phyloP scores from a whole-genome alignment of 2,888 invertebrate genomes.

The Caenorhabditis doughertyi region DNA sequence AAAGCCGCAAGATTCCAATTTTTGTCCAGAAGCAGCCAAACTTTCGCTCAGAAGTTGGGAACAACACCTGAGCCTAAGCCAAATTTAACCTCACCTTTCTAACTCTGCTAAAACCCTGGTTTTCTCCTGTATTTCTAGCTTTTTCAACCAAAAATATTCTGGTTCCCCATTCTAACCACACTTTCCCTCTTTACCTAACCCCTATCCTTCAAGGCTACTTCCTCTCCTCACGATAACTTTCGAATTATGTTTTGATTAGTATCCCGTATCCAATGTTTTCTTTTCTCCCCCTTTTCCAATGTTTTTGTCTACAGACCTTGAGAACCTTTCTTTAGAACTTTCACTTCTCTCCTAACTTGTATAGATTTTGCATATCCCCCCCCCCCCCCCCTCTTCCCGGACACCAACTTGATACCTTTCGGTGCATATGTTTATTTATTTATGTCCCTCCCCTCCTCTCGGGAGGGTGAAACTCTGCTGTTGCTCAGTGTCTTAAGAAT shows the following conservation, averaged over 20 bases:
- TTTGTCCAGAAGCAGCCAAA: too few species aligned
- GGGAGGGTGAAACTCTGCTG: background rate
- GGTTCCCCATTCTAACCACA: background rate
- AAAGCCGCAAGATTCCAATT: too few species aligned
- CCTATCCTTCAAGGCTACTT: background rate
- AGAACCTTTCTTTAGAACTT: background rate
- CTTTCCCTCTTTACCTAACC: background rate
- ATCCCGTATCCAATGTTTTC: background rate
- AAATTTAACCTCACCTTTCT: too few species aligned
- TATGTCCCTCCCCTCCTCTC: background rate
- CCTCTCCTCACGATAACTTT: background rate
- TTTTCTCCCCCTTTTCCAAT: background rate
- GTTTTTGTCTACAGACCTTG: too few species aligned
- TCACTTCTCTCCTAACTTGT: background rate
- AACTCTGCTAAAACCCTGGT: too few species aligned
- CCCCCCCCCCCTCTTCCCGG: background rate
- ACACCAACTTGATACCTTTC: constrained; percentile 41
- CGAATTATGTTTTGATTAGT: constrained; percentile 9
- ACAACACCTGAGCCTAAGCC: too few species aligned
- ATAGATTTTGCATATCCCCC: constrained; percentile 1
- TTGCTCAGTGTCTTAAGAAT: background rate
- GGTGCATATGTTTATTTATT: constrained; percentile 37
- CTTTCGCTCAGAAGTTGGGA: too few species aligned
- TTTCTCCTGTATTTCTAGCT: too few species aligned
- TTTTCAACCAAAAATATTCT: too few species aligned